Base-by-base conservation (phyloP, 2,797 vertebrate genomes). In the Chloroceryle inda region DNA sequence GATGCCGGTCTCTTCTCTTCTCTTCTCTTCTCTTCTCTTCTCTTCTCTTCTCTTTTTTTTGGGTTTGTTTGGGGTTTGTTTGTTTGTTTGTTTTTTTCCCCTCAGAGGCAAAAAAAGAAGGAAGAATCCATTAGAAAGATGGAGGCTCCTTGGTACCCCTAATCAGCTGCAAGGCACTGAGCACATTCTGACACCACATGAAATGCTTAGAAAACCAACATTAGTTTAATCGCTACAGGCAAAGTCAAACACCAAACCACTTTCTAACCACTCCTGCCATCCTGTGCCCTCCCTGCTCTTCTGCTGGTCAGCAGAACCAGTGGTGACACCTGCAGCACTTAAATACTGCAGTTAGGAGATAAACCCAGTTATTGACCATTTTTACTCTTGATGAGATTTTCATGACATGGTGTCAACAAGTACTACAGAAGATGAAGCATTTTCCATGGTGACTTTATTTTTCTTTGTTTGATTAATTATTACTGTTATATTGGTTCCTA, bases 281-380 rank as follows among this genome's bases (percentile, higher is more conserved):
- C 52, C 83, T 7, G 12, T 13, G 50, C 81, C 38, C 18, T 3
- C 15, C 53, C 44, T 3, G 1, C 58, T n/a, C 23, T 69, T 26
- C 40, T 61, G 61, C 49, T 50, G 67, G 5, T 10, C 78, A 64
- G 19, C 59, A 45, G 23, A 77, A 16, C 31, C 52, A 64, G 72
- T 4, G 2, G 1, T 44, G 85, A 79, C 62, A 91, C 42, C 44
- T 63, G 66, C 78, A 84, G 76, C 23, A 9, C 52, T 27, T 6
- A 8, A 44, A 31, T n/a, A 45, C 45, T 53, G 33, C 2, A 1
- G 2, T 11, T 71, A 37, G 86, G 40, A 71, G 35, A 40, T 4
- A 1, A 0, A 61, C 21, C 29, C 12, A 19, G 47, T 50, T 22
- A 35, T 7, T 1, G 0, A 23, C 1, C 2, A 3, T 27, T 38